phyloP scores from a whole-genome alignment of 2,113 vertebrate genomes.

The Argyrosomus japonicus region DNA sequence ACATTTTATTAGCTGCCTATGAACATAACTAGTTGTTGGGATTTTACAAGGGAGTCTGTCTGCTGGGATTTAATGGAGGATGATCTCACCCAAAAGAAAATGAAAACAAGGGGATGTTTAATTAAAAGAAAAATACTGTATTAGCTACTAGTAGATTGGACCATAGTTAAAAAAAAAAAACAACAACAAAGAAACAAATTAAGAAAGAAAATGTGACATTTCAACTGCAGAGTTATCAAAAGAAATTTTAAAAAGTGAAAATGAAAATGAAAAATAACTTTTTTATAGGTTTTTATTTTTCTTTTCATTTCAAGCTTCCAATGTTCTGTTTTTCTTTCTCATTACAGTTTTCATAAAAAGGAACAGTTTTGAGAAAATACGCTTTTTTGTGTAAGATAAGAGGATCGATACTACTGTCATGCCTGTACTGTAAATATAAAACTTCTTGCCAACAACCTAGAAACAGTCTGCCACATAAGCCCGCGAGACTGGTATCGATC shows the following conservation, averaged over 20 bases:
- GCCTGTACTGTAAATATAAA: background rate
- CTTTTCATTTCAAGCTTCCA: background rate
- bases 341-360: background rate
- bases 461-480: too few species aligned
- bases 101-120: background rate
- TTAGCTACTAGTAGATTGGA: background rate
- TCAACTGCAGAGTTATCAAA: background rate
- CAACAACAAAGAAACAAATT: background rate
- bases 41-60: slow-evolving; percentile 48
- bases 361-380: background rate
- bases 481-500: background rate
- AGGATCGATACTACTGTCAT: background rate
- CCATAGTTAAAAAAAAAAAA: background rate
- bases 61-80: slow-evolving; percentile 33
- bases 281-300: background rate
- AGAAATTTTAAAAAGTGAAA: background rate
- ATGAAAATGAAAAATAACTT: background rate
- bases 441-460: background rate
- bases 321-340: background rate
- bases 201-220: background rate
- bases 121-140: slow-evolving; percentile 3
- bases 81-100: slow-evolving; percentile 26
- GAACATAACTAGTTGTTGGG: slow-evolving; percentile 48
- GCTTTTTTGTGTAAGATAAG: background rate
- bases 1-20: slow-evolving; percentile 52